Base-by-base conservation (phyloP, 2,888 invertebrate genomes). In the Eilema griseolum region DNA sequence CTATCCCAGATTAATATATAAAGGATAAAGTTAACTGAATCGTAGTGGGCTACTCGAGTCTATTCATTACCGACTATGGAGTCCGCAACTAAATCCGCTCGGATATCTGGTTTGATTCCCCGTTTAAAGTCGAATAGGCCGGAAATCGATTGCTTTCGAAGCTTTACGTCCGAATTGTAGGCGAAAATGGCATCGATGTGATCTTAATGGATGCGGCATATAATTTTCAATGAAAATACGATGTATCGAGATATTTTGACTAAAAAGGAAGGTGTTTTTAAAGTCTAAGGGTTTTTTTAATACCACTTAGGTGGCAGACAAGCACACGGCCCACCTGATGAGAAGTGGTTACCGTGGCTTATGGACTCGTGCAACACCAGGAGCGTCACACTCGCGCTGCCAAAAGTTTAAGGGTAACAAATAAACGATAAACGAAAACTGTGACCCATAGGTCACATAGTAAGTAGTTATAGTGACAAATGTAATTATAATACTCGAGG, bases 51-150 rank as follows among this genome's bases (percentile, higher is more conserved):
- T 83, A 86, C 85, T 82, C 74, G 72, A 87, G 79, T 93, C 92
- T 88, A 92, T 94, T 93, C 92, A 93, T 92, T 92, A 92, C 86
- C 78, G 86, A 88, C 90, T 90, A 92, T 90, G 86, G 88, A 87
- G 87, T 89, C 89, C 90, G 89, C 90, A 93, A 93, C 92, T 93
- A 94, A 94, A 93, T 92, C 93, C 91, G 88, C 77, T 86, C 90
- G 93, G 91, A 92, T 93, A 91, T 92, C 90, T 88, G 90, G 93
- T 93, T 94, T 93, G 95, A 93, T 94, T 94, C 93, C 88, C 90
- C 92, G 94, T 93, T 95, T 92, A 91, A 93, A 94, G 94, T 93
- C 94, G 94, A 94, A 94, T 93, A 94, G 94, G 92, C 94, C 94
- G 95, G 95, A 95, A 95, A 95, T 95, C 93, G 94, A 94, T 95